Percentiles rank a stretch among this genome's conserved stretches.
These are phyloP conservation scores for Pteropus alecto DNA, from an alignment of 2,113 vertebrate species.

Conservation along the genomic window DNA sequence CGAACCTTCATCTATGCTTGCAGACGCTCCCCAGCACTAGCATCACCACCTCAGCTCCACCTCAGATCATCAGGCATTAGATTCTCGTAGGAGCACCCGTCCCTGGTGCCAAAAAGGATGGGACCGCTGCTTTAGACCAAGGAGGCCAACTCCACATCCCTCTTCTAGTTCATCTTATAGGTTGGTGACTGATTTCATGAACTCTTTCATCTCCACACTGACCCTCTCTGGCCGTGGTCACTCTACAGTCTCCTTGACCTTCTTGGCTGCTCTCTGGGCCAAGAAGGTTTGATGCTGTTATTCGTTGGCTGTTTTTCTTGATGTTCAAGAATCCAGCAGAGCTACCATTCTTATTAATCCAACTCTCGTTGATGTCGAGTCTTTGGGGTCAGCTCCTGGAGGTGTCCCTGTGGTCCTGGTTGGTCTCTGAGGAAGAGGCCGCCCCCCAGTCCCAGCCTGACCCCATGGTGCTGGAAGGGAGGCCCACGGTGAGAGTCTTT, in stretches of 20 bases:
- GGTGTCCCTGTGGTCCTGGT: neutral
- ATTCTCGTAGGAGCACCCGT: no score
- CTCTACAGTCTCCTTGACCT: slow-evolving; percentile 89
- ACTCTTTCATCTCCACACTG: slow-evolving; percentile 92
- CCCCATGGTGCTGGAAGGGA: neutral
- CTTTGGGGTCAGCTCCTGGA: neutral
- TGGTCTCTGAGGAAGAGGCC: neutral
- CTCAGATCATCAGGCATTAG: no score
- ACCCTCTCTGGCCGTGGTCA: slow-evolving; percentile 92
- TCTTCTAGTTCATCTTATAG: slow-evolving; percentile 93
- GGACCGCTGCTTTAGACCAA: slow-evolving; percentile 81
- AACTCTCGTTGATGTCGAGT: no score
- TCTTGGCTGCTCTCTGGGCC: slow-evolving; percentile 88
- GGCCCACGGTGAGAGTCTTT: neutral
- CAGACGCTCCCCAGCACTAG: no score
- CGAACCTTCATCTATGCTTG: no score
- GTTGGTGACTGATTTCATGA: slow-evolving; percentile 90
- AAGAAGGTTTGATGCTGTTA: neutral
- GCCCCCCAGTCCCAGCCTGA: neutral
- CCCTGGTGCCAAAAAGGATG: no score
- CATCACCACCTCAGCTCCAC: no score
- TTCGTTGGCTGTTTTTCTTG: neutral
- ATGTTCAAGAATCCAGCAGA: neutral
- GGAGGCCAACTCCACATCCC: slow-evolving; percentile 86
- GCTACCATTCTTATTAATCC: neutral